Conservation (phyloP, 2,113 vertebrate species). For the Platanista minor region DNA sequence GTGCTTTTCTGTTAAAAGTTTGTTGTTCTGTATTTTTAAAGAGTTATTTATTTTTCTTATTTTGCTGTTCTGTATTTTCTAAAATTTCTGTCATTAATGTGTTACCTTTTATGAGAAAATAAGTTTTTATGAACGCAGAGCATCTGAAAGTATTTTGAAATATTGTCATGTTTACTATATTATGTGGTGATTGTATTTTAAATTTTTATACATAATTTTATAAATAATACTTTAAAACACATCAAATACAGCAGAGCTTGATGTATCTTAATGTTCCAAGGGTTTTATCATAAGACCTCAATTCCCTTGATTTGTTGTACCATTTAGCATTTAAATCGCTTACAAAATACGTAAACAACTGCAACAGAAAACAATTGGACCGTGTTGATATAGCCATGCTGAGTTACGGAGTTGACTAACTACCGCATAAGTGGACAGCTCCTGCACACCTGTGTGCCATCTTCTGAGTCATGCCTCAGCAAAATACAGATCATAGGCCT, state of each 20-base stretch:
- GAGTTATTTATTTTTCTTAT: not conserved
- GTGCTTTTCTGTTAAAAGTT: not conserved
- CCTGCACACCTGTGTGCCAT: not conserved
- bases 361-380: not conserved
- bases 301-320: not conserved
- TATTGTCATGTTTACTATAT: not conserved
- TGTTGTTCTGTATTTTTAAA: not conserved
- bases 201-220: not conserved
- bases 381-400: not conserved
- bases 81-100: conserved; percentile 15
- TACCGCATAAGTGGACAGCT: not conserved
- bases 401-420: not conserved
- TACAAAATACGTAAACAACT: not conserved
- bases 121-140: not conserved
- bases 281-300: not conserved
- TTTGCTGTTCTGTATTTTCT: not conserved
- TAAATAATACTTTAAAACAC: conserved; percentile 2
- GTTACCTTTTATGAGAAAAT: conserved; percentile 5
- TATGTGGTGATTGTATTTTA: not conserved
- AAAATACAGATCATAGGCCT: not conserved
- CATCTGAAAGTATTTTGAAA: not conserved
- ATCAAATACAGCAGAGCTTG: not conserved
- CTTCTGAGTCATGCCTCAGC: not conserved
- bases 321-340: not conserved
- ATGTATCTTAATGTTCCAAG: not conserved